Base-by-base conservation (phyloP, 2,888 invertebrate genomes). In the Drosophila rellima region DNA sequence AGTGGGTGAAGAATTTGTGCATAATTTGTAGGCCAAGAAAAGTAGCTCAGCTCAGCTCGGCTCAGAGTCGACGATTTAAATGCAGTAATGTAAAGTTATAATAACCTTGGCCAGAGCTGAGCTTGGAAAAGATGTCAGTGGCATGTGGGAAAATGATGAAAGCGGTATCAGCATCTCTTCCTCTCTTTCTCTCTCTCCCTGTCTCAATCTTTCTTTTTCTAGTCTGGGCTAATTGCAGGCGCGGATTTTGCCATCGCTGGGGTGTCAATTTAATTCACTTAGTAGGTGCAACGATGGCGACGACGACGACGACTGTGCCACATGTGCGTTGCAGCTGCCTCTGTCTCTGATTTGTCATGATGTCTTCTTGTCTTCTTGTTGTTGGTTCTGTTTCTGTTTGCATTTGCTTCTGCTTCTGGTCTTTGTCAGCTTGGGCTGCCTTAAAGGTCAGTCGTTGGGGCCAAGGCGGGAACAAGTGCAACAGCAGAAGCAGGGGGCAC, bases 211-310 rank as follows among this genome's bases (percentile, higher is more conserved):
- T 2, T 23, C 26, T 48, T 42, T 17, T 7, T 15, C 17, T 40
- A 31, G 67, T 29, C 61, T 64, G 56, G 63, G 71, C 82, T 83
- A 88, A 83, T 83, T 83, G 87, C 89, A 68, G 89, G 65, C 83
- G 89, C 87, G 84, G 84, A 83, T 87, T 86, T 82, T 74, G 71
- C 64, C 71, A 69, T 66, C 75, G 69, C 66, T 66, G 78, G 74
- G 87, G 84, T 89, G 83, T 87, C 83, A 89, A 88, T 88, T 88
- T 83, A 87, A 87, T 83, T 74, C 84, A 88, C 72, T 86, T 74
- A 82, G 71, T 67, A 81, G 82, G 79, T 81, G 78, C 82, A 55
- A 63, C 68, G 26, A 56, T 45, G 60, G 69, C 70, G 6, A 23
- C 23, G 71, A 50, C 57, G 52, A 70, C 68, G 71, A 52, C 65